Conservation (phyloP, 1,140 invertebrate species). For the Cotesia chilonis region DNA sequence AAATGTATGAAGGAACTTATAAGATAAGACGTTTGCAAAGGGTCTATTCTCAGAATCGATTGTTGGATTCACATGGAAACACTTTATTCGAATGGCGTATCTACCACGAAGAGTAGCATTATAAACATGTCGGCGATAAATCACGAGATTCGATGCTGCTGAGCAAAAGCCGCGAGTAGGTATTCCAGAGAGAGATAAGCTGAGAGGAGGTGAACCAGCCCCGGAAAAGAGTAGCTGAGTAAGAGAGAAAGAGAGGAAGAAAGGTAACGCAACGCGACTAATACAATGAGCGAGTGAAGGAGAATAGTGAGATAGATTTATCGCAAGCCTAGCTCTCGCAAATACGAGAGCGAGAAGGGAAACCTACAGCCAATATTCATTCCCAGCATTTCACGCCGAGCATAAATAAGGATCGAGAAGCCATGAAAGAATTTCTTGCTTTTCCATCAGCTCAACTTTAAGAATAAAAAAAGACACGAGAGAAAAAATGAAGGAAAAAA, state of each 20-base stretch:
- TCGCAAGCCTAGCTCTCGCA: constrained; percentile 11
- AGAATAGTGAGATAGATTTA: constrained; percentile 22
- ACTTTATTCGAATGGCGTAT: constrained; percentile 22
- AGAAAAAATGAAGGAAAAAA: neutral
- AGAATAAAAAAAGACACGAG: neutral
- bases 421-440: constrained; percentile 30
- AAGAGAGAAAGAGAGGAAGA: neutral
- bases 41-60: constrained; percentile 16
- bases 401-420: constrained; percentile 32
- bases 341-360: constrained; percentile 17
- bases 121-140: constrained; percentile 31
- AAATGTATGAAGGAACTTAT: neutral
- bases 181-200: neutral
- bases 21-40: constrained; percentile 12
- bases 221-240: neutral
- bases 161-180: constrained; percentile 15
- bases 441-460: constrained; percentile 3
- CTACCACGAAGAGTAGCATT: constrained; percentile 10
- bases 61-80: constrained; percentile 13
- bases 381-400: constrained; percentile 28
- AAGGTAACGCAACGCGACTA: neutral
- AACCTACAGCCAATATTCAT: constrained; percentile 31
- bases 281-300: too few species aligned
- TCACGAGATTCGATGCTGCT: constrained; percentile 21
- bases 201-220: too few species aligned